Conservation (phyloP, 2,888 invertebrate species). For the Tinea trinotella region DNA sequence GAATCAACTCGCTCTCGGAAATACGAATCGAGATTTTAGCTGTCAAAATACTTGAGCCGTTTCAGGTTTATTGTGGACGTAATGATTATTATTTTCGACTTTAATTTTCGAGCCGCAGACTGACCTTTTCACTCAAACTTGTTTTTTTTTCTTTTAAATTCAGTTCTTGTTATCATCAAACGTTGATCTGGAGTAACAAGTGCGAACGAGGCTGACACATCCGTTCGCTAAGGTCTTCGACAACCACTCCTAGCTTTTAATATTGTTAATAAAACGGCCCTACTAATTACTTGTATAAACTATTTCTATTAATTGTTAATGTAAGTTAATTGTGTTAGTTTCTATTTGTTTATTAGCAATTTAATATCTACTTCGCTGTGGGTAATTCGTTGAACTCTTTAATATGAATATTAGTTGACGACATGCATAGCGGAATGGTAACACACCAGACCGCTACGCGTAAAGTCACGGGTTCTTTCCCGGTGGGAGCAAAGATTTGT, state of each 20-base stretch:
- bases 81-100: conserved; percentile 59
- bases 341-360: no score
- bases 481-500: no score
- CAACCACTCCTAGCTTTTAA: conserved; percentile 57
- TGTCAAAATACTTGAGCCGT: conserved; percentile 49
- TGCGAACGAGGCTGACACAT: conserved; percentile 57
- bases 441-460: no score
- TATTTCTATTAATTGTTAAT: no score
- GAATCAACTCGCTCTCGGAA: conserved; percentile 28
- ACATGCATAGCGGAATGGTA: no score
- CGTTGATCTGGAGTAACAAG: conserved; percentile 42
- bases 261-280: background rate
- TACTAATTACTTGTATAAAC: background rate
- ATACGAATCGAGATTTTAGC: conserved; percentile 39
- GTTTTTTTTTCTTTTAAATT: conserved; percentile 40
- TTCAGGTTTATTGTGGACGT: conserved; percentile 38
- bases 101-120: conserved; percentile 48
- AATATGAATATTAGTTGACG: background rate
- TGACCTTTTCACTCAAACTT: conserved; percentile 65
- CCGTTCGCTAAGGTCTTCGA: conserved; percentile 56
- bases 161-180: conserved; percentile 57
- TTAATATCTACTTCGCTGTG: no score
- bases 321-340: no score
- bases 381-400: conserved; percentile 1
- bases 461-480: no score